Conservation (phyloP, 2,797 vertebrate genomes). For the Oryzias sinensis region DNA sequence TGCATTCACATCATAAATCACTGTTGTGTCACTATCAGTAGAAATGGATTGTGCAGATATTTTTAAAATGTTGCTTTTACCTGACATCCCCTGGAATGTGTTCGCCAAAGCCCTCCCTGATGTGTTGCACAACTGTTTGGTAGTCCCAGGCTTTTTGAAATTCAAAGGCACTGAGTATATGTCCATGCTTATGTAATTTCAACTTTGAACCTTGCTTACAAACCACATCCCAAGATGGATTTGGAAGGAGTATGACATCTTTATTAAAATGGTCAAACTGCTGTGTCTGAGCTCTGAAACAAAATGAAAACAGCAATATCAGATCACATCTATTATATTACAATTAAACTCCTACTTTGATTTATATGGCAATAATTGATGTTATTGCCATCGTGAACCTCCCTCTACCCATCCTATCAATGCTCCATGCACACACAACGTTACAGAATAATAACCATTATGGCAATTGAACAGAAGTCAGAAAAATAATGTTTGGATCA, state of each 20-base stretch:
- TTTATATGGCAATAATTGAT: no score
- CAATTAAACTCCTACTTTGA: background rate
- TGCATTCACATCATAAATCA: no score
- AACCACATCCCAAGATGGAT: background rate
- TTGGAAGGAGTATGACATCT: conserved; percentile 2
- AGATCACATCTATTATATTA: no score
- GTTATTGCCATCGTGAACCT: background rate
- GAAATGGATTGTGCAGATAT: background rate
- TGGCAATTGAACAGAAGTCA: background rate
- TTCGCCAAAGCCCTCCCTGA: conserved; percentile 1
- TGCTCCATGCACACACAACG: background rate
- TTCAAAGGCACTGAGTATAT: conserved; percentile 17
- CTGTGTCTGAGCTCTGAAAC: conserved; percentile 2
- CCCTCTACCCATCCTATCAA: background rate
- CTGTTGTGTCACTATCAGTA: no score
- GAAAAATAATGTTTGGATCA: no score
- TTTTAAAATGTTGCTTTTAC: background rate
- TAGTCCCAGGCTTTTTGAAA: conserved; percentile 9
- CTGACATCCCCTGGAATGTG: conserved; percentile 2
- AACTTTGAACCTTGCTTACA: conserved; percentile 8
- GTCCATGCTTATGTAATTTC: conserved; percentile 9
- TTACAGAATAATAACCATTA: background rate
- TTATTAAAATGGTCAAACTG: conserved; percentile 17
- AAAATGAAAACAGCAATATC: no score
- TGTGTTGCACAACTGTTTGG: background rate